Conservation (phyloP, 2,888 invertebrate species). For the Pristionchus entomophagus region DNA sequence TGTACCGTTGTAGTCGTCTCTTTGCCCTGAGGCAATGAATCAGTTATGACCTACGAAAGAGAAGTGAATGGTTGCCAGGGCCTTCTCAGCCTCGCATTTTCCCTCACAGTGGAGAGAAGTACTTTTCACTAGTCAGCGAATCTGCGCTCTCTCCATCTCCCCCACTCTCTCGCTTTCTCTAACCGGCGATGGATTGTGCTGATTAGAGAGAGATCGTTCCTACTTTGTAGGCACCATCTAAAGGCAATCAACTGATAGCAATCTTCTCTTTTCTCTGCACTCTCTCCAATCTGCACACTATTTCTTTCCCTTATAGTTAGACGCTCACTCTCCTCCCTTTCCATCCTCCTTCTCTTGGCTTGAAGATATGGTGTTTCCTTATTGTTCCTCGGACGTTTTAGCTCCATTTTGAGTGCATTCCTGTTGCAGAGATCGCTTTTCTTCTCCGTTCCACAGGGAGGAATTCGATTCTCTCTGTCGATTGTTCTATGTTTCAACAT, state of each 20-base stretch:
- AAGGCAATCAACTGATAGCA: slow-evolving; percentile 29
- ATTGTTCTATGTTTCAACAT: neutral
- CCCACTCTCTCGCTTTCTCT: neutral
- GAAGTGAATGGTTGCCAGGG: neutral
- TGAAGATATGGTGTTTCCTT: neutral
- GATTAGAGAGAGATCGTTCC: too few relatives aligned
- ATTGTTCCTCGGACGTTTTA: neutral
- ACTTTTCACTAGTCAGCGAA: too few relatives aligned
- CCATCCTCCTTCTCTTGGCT: neutral
- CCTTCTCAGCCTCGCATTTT: too few relatives aligned
- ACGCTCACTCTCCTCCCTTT: neutral
- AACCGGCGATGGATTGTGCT: too few relatives aligned
- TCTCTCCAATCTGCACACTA: neutral
- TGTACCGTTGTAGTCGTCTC: neutral
- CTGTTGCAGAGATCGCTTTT: neutral
- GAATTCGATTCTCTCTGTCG: neutral
- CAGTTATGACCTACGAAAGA: neutral
- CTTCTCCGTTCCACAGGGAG: neutral
- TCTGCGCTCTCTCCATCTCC: neutral
- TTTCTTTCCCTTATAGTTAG: neutral
- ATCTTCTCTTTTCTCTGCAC: neutral
- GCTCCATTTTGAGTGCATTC: slow-evolving; percentile 20
- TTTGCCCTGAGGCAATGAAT: neutral
- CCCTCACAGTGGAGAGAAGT: too few relatives aligned
- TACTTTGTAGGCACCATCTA: too few relatives aligned